Base-by-base conservation (phyloP, 2,888 invertebrate species). In the Ischnus inquisitorius region DNA sequence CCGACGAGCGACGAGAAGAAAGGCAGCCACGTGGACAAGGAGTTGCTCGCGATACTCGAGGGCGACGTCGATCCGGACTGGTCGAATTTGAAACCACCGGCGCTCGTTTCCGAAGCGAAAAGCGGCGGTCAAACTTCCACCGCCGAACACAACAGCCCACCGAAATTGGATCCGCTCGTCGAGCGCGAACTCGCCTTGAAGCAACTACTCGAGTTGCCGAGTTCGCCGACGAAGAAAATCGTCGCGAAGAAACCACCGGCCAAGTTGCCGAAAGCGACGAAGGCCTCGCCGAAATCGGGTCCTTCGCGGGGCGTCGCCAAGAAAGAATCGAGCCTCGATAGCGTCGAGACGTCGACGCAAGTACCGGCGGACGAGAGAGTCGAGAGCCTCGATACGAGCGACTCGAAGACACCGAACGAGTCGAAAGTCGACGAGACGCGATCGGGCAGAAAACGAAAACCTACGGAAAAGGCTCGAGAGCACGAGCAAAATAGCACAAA, bases 141-240 rank as follows among this genome's bases (percentile, higher is more conserved):
- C 67, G 19, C 51, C 16, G 79, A 85, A 19, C 79, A 64, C 34
- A 78, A 68, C 22, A 81, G 22, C 16, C 74, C 86, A 25, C 54
- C 84, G 14, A 94, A 94, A 87, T 88, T 94, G 39, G 93, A 94
- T 84, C 94, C 94, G 8, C 90, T 93, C 19, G 87, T 94, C 41
- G 95, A 95, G 89, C 92, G 94, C 25, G 94, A 95, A 90, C 92
- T 95, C 22, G 95, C 95, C 1, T 88, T 95, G 65, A 95, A 95
- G 87, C 95, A 95, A 87, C 92, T 95, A 4, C 92, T 94, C 48
- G 95, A 95, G 86, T 89, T 95, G 25, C 95, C 95, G 1, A 87
- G 88, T 16, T 83, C 88, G 19, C 80, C 91, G 0, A 39, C 82
- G 2, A 93, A 91, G 57, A 83, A 86, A 67, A 46, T 51, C 6